Base-by-base conservation (phyloP, 2,113 vertebrate genomes). In the Mustela nigripes region DNA sequence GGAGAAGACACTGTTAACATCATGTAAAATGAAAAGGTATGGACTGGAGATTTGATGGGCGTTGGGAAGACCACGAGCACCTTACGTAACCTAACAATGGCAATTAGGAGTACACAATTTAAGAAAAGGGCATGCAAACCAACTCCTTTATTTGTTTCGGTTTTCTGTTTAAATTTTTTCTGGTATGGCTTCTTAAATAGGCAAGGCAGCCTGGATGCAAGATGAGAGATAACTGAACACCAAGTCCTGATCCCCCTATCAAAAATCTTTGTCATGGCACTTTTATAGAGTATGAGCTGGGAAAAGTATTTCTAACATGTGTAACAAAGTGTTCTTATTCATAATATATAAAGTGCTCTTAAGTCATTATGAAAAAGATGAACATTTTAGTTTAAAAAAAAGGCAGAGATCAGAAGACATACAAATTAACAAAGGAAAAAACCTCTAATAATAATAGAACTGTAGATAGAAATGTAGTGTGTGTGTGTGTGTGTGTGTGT, bases 321-420 rank as follows among this genome's bases (percentile, higher is more conserved):
- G 48, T 85, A 58, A 58, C 36, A 73, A 88, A 87, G 8, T 7
- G 11, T 84, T 89, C 62, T 56, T 42, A 33, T 67, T 86, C 7
- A 11, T 86, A 65, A 58, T 71, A 56, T 60, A n/a, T 31, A 93
- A 87, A 6, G 36, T 86, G 48, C 50, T 80, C 36, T 78, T 95
- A 91, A 87, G 53, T 73, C 48, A 69, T 79, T 85, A 65, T 71
- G 22, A 45, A 45, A 96, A 69, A 65, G 45, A 69, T 82, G 86
- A 87, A 60, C n/a, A 90, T 60, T 97, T 97, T 50, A 53, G 22
- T 53, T 58, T 87, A 4, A 39, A 94, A 96, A 86, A 69, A 16
- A 39, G 60, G 15, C 58, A 50, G 85, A 86, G 56, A 91, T 39
- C 26, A 88, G 86, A 62, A 91, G 58, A 19, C 21, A 22, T 76